Base-by-base conservation (phyloP, 2,888 invertebrate genomes). In the Phania funesta region DNA sequence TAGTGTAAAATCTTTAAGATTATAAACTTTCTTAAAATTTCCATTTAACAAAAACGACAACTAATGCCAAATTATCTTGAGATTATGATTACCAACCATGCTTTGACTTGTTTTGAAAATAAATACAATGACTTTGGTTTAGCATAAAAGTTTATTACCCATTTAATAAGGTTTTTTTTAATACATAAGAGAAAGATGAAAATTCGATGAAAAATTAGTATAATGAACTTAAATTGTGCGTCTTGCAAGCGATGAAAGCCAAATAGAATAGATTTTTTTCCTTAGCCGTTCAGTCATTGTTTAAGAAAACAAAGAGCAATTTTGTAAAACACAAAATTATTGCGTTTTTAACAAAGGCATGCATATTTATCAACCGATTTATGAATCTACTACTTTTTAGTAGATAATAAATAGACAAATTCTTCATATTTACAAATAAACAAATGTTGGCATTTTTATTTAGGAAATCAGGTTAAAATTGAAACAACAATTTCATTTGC, bases 341-440 rank as follows among this genome's bases (percentile, higher is more conserved):
- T 11, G 46, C 56, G 20, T 56, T 67, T 32, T 76, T 76, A 67
- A 38, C 58, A 76, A 44, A 50, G 58, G 20, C 16, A 9, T 18
- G 9, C 4, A 3, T 26, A 22, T 56, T 26, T 74, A 8, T 26
- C n/a, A 4, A 29, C n/a, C 20, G 18, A 56, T n/a, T 44, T 20
- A 32, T 41, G 50, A 50, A 24, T 29, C 8, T 52, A 24, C 32
- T n/a, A 54, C 44, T 22, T 26, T 44, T 18, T 22, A 9, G 65
- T 48, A 75, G 56, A 75, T 48, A 58, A 29, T 8, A 58, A 35
- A 46, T 38, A 52, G 52, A 52, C 62, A 46, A 64, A 74, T 44
- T 54, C 29, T 7, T 7, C 29, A 44, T 11, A n/a, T 38, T 41
- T 32, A 46, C 41, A 41, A 60, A 60, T 16, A 24, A 22, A 8